Percentiles rank a stretch among this genome's conserved stretches.
Conservation (phyloP, 2,797 vertebrate genomes). For the Falco cherrug region DNA sequence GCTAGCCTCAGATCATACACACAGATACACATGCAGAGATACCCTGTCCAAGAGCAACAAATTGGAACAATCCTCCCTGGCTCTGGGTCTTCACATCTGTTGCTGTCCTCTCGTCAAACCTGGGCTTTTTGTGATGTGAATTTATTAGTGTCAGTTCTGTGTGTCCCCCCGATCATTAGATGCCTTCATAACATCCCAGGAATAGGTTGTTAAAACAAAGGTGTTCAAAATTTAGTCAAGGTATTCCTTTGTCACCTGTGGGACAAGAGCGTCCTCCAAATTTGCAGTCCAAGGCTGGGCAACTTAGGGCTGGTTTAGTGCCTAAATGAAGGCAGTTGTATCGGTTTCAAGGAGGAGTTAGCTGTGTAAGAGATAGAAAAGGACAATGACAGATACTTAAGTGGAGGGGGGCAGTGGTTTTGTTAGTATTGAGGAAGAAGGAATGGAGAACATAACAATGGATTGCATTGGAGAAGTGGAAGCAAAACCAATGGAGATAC, state of each 20-base stretch:
- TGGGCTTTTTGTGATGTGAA: background rate
- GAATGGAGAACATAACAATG: background rate
- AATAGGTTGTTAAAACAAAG: background rate
- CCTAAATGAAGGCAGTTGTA: background rate
- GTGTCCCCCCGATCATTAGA: background rate
- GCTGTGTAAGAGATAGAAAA: background rate
- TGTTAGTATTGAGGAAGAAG: background rate
- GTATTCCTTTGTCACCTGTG: background rate
- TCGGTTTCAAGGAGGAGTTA: background rate
- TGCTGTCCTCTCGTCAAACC: conserved; percentile 15
- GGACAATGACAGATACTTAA: background rate
- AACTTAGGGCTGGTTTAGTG: background rate
- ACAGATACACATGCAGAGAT: background rate
- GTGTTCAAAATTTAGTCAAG: background rate
- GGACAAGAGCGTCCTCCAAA: background rate
- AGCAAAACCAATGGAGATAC: background rate
- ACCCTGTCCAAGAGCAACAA: conserved; percentile 13
- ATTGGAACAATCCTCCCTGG: background rate
- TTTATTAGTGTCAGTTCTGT: background rate
- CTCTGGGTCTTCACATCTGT: background rate
- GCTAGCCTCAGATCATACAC: background rate
- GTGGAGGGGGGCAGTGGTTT: background rate
- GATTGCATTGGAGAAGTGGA: background rate
- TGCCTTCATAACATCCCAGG: background rate
- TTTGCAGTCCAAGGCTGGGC: background rate